Base-by-base conservation (phyloP, 2,113 vertebrate species). In the Onychostoma macrolepis region DNA sequence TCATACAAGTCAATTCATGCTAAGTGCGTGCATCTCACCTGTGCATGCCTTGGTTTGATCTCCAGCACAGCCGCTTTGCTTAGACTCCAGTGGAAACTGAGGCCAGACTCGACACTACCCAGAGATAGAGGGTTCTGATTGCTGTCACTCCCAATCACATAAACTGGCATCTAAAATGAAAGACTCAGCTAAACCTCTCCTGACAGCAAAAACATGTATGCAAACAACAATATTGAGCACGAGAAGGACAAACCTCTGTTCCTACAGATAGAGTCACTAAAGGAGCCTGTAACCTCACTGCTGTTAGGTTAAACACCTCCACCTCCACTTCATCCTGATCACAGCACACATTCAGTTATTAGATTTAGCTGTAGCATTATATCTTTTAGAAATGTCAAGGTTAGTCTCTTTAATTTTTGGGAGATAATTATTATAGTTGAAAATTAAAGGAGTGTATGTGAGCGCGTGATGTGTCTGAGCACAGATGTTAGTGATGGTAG, bases 91-190 rank as follows among this genome's bases (percentile, higher is more conserved):
- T 93, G 91, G 90, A 95, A 95, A 4, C 83, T 89, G 74, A 95
- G 92, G 11, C 89, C 90, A 2, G 92, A 90, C 53, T 82, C 85
- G 33, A 94, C 91, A 72, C 87, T 95, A 72, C 93, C 88, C 15
- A 96, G 95, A 87, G 94, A 93, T 77, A 95, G 94, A 7, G 94
- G 95, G 26, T 92, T 94, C 91, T 95, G 93, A 8, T 85, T 86
- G 83, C 91, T 93, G 86, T 90, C 93, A 86, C 93, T 85, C 2
- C 94, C 95, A 88, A 93, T 91, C 48, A 94, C 90, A 36, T 94
- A 95, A 26, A 95, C 91, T 1, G 95, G 94, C 93, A 95, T 94
- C 94, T 95, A 87, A 63, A 92, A 10, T 21, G 2, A 67, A n/a
- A 72, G 21, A 69, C 26, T 83, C 58, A 45, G 13, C 26, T 17